Conservation (phyloP, 1,140 invertebrate genomes). For the Zaprionus ornatus region DNA sequence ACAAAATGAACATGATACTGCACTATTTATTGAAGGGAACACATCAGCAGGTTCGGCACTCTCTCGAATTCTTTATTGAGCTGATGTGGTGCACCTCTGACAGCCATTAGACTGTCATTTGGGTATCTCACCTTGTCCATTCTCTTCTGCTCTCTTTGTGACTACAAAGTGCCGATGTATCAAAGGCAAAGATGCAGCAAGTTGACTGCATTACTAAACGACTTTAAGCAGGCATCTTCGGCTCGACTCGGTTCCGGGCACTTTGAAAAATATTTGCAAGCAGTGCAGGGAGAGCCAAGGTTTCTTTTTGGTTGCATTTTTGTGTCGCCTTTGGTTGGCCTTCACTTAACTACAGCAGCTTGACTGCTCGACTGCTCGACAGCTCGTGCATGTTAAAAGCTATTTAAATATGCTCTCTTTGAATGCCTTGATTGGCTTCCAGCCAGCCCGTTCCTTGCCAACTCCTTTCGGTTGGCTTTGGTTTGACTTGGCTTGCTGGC, state of each 20-base stretch:
- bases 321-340: constrained; percentile 77
- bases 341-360: constrained; percentile 74
- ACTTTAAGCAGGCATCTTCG: constrained; percentile 53
- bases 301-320: constrained; percentile 66
- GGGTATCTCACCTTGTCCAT: constrained; percentile 2
- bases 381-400: constrained; percentile 80
- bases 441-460: constrained; percentile 46
- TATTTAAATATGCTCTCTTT: constrained; percentile 82
- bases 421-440: constrained; percentile 79
- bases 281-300: constrained; percentile 17
- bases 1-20: constrained; percentile 21
- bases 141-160: constrained; percentile 7
- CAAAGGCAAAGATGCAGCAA: constrained; percentile 68
- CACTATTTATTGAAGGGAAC: constrained; percentile 17
- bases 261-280: constrained; percentile 60
- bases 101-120: constrained; percentile 3
- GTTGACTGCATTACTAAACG: constrained; percentile 72
- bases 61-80: constrained; percentile 5
- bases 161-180: constrained; percentile 46
- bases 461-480: constrained; percentile 28
- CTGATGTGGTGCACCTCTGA: constrained; percentile 40
- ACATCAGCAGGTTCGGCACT: constrained; percentile 23
- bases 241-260: constrained; percentile 13
- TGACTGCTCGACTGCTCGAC: constrained; percentile 45
- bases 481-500: constrained; percentile 44